phyloP scores from a whole-genome alignment of 2,888 invertebrate genomes.

The Timema cristinae region DNA sequence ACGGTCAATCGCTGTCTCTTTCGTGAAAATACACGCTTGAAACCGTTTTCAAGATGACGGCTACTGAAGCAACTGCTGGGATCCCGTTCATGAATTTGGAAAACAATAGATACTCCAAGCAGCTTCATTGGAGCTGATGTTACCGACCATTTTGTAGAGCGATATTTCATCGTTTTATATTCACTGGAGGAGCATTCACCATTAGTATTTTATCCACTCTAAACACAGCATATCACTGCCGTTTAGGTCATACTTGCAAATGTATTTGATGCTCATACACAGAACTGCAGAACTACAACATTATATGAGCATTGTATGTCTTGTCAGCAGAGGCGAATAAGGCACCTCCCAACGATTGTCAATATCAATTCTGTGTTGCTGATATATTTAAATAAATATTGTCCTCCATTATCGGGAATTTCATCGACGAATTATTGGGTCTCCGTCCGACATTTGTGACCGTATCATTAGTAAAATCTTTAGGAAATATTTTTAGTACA shows the following conservation, averaged over 20 bases:
- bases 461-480: slow-evolving; percentile 33
- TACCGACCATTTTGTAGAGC: slow-evolving; percentile 35
- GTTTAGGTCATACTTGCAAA: slow-evolving; percentile 40
- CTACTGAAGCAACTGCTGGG: background rate
- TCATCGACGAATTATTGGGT: slow-evolving; percentile 35
- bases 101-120: too few relatives aligned
- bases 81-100: too few relatives aligned
- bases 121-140: slow-evolving; percentile 35
- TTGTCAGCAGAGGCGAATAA: background rate
- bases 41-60: slow-evolving; percentile 1
- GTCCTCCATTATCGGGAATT: slow-evolving; percentile 34
- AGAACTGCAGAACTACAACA: background rate
- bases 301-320: too few relatives aligned
- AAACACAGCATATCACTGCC: too few relatives aligned
- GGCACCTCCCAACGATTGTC: too few relatives aligned
- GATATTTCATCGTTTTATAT: slow-evolving; percentile 35
- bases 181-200: slow-evolving; percentile 33
- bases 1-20: background rate
- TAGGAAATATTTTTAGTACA: too few relatives aligned
- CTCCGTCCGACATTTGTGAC: slow-evolving; percentile 35
- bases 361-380: too few relatives aligned
- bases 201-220: too few relatives aligned
- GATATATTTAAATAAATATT: too few relatives aligned
- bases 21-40: slow-evolving; percentile 23
- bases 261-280: slow-evolving; percentile 37